Percentiles rank a stretch among this genome's conserved stretches.
Conservation (phyloP, 2,888 invertebrate genomes). For the Eumacrocentrus americanus region DNA sequence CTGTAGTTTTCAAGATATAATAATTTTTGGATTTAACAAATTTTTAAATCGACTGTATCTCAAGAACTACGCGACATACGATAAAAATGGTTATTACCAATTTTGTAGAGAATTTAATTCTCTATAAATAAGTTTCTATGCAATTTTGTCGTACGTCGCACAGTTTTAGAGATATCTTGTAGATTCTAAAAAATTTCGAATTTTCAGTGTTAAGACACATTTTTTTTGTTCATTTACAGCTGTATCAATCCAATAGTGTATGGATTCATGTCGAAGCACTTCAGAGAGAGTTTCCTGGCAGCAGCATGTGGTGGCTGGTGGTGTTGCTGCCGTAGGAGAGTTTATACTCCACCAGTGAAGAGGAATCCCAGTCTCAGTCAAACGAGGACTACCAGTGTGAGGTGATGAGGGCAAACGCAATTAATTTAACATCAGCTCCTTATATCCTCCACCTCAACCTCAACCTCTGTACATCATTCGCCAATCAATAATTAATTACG, state of each 20-base stretch:
- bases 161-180: too few species aligned
- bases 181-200: too few species aligned
- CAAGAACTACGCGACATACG: too few species aligned
- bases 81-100: too few species aligned
- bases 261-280: constrained; percentile 77
- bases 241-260: constrained; percentile 77
- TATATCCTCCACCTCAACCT: too few species aligned
- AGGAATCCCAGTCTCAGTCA: constrained; percentile 59
- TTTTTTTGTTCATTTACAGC: constrained; percentile 53
- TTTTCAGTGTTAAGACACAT: not conserved
- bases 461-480: not conserved
- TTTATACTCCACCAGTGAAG: constrained; percentile 51
- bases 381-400: constrained; percentile 60
- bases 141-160: too few species aligned
- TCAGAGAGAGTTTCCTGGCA: constrained; percentile 67
- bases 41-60: too few species aligned
- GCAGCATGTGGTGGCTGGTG: constrained; percentile 62
- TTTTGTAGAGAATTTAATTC: too few species aligned
- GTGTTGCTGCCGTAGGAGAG: constrained; percentile 51
- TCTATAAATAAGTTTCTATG: too few species aligned
- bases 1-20: too few species aligned
- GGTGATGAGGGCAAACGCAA: constrained; percentile 41
- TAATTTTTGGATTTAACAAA: too few species aligned
- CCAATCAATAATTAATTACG: not conserved
- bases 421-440: not conserved